These are phyloP conservation scores for Aspiorhynchus laticeps DNA, from an alignment of 2,113 vertebrate species.

Conservation along the genomic window DNA sequence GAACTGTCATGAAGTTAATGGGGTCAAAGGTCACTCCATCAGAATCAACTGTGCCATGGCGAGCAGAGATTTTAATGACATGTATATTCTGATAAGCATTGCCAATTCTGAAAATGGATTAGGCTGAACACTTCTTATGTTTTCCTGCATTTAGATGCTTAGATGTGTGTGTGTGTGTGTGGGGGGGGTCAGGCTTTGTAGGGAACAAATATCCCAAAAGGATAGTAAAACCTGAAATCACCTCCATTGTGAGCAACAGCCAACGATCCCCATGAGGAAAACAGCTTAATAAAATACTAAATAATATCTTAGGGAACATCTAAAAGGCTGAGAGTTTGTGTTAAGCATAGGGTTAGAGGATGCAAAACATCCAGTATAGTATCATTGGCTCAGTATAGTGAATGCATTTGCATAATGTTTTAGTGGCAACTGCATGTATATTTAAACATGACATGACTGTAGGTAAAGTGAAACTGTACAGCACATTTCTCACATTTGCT, in stretches of 20 bases:
- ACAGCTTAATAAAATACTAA: background rate
- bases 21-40: slow-evolving; percentile 62
- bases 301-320: background rate
- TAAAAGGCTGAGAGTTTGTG: no score
- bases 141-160: background rate
- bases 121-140: background rate
- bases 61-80: background rate
- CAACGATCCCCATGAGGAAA: background rate
- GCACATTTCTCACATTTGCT: background rate
- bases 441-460: slow-evolving; percentile 2
- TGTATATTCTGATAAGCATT: background rate
- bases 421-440: background rate
- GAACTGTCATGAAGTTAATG: slow-evolving; percentile 42
- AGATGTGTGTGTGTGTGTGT: background rate
- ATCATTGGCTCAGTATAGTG: background rate
- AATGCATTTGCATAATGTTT: background rate
- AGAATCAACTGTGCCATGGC: slow-evolving; percentile 24
- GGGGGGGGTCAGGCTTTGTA: background rate
- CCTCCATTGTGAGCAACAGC: background rate
- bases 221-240: background rate
- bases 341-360: background rate
- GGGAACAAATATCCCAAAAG: background rate
- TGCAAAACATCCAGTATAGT: no score
- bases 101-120: background rate
- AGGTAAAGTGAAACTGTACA: background rate